Evolutionary conservation across 2,888 invertebrate genomes (phyloP).

Genomic region (Cerastis rubricosa): DNA sequence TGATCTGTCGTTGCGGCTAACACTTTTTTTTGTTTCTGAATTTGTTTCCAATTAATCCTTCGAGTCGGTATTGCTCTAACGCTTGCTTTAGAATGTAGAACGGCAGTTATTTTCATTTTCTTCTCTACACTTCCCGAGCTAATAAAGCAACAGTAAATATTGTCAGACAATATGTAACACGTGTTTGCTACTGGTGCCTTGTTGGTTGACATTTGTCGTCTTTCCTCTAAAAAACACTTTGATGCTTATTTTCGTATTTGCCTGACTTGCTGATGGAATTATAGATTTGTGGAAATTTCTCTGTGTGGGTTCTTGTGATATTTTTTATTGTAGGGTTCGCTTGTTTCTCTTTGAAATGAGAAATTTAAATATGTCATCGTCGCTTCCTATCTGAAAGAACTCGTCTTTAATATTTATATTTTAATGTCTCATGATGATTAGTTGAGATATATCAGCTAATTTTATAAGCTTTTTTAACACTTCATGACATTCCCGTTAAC

Average conservation of each 20-base stretch:
- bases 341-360: constrained; percentile 85
- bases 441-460: constrained; percentile 74
- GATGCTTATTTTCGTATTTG: constrained; percentile 90
- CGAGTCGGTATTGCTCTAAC: constrained; percentile 72
- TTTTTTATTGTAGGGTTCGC: constrained; percentile 81
- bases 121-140: constrained; percentile 80
- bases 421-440: constrained; percentile 78
- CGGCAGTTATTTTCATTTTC: constrained; percentile 83
- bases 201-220: constrained; percentile 87
- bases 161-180: constrained; percentile 90
- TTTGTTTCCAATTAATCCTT: constrained; percentile 79
- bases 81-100: constrained; percentile 81
- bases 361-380: constrained; percentile 89
- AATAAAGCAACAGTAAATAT: constrained; percentile 89
- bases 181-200: constrained; percentile 86
- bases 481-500: constrained; percentile 74
- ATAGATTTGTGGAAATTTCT: constrained; percentile 88
- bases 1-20: constrained; percentile 40
- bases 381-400: constrained; percentile 85
- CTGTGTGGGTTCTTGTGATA: constrained; percentile 83
- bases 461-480: constrained; percentile 74
- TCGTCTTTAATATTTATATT: constrained; percentile 81
- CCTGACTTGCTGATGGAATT: constrained; percentile 87
- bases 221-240: constrained; percentile 89
- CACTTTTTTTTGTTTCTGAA: constrained; percentile 58